phyloP scores from a whole-genome alignment of 1,140 invertebrate species.

The Venustaconcha ellipsiformis region DNA sequence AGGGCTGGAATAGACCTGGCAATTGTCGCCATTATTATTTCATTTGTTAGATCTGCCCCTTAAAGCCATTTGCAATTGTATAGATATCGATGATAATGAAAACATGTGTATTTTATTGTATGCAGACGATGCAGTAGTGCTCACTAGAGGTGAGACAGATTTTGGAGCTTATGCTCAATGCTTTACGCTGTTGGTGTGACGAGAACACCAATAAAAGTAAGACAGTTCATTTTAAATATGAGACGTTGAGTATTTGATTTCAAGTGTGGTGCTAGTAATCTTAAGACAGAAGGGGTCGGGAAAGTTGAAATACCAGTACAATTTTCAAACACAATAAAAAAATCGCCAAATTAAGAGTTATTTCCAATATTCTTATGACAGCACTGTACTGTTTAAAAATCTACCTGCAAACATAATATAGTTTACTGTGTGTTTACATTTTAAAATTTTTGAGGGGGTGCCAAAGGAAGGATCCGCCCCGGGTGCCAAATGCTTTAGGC shows the following conservation, averaged over 20 bases:
- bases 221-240: slow-evolving; percentile 28
- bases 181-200: slow-evolving; percentile 21
- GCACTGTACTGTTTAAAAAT: too few relatives aligned
- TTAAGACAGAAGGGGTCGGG: not conserved
- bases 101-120: slow-evolving; percentile 23
- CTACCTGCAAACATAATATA: too few relatives aligned
- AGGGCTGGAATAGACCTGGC: not conserved
- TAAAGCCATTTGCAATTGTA: slow-evolving; percentile 20
- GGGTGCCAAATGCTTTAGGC: too few relatives aligned
- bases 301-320: too few relatives aligned
- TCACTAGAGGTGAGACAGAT: slow-evolving; percentile 23
- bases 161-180: slow-evolving; percentile 26
- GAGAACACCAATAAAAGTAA: slow-evolving; percentile 16
- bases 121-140: slow-evolving; percentile 30
- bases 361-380: too few relatives aligned
- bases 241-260: not conserved
- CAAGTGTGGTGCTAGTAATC: slow-evolving; percentile 3
- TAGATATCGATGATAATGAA: slow-evolving; percentile 25
- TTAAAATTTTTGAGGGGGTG: too few relatives aligned
- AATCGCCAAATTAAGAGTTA: too few relatives aligned
- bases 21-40: slow-evolving; percentile 9
- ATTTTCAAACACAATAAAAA: too few relatives aligned
- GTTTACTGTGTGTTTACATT: too few relatives aligned
- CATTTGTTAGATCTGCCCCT: slow-evolving; percentile 18
- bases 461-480: too few relatives aligned